Conservation (phyloP, 2,113 vertebrate genomes). For the Apistogramma diplotaenia region DNA sequence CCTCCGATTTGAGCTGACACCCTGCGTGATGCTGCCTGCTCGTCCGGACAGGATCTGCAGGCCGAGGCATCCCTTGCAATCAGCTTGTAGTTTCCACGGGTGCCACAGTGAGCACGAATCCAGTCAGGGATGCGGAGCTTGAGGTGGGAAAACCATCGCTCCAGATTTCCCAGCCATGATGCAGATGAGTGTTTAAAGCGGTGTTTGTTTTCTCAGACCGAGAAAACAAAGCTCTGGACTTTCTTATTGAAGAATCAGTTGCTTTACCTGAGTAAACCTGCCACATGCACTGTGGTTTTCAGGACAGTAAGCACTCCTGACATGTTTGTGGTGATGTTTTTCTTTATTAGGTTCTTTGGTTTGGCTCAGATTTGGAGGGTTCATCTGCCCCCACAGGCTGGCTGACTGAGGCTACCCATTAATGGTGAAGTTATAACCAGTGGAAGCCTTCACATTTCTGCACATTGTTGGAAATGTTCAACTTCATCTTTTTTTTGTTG, state of each 20-base stretch:
- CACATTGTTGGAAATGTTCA: background rate
- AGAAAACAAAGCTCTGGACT: no score
- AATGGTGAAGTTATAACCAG: background rate
- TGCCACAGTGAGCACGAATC: background rate
- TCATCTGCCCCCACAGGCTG: background rate
- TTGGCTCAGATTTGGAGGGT: no score
- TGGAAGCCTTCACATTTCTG: background rate
- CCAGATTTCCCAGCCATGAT: background rate
- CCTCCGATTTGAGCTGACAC: constrained; percentile 5
- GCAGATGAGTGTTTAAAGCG: background rate
- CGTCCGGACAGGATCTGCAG: background rate
- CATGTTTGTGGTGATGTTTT: no score
- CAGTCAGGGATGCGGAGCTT: background rate
- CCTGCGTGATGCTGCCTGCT: background rate
- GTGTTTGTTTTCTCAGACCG: no score
- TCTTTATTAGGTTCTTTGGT: no score
- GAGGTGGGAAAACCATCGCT: no score
- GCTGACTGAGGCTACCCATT: background rate
- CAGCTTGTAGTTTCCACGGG: background rate
- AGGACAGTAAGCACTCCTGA: no score
- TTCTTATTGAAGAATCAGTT: background rate
- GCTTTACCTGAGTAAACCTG: background rate
- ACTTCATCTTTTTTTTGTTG: background rate
- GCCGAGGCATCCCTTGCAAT: background rate
- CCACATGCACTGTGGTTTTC: no score